These are phyloP conservation scores for Otocyon megalotis DNA, from an alignment of 2,113 vertebrate species.

Conservation along the genomic window DNA sequence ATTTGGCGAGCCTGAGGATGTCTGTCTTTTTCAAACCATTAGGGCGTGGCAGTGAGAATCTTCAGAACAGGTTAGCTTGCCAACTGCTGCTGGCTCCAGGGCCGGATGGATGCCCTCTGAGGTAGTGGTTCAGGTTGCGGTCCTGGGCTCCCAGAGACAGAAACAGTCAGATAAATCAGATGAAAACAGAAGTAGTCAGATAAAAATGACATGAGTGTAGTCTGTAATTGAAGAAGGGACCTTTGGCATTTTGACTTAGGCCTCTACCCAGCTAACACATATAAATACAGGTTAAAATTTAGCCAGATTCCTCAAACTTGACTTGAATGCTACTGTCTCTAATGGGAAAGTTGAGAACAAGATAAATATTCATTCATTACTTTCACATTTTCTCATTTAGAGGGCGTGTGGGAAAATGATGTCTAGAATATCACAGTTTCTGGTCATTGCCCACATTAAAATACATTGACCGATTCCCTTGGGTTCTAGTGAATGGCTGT, in stretches of 20 bases:
- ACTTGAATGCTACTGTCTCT: conserved; percentile 8
- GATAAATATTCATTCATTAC: conserved; percentile 49
- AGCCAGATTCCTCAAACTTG: not conserved
- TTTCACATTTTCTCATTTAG: conserved; percentile 49
- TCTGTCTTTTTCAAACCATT: not conserved
- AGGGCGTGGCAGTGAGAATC: not conserved
- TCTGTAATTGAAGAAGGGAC: not conserved
- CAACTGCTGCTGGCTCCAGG: not conserved
- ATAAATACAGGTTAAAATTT: not conserved
- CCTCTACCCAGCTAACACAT: not conserved
- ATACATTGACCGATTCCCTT: not conserved
- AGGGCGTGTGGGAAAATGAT: not conserved
- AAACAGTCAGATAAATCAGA: not conserved
- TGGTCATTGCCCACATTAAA: not conserved
- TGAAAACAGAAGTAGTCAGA: not conserved
- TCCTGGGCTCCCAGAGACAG: not conserved
- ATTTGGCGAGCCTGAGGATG: not conserved
- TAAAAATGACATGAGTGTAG: not conserved
- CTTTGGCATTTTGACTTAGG: not conserved
- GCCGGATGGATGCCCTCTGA: fast-evolving
- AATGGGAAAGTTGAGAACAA: conserved; percentile 32
- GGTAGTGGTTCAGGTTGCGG: not conserved
- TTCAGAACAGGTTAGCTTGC: not conserved
- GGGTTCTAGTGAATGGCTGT: not conserved
- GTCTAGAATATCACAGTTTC: not conserved